phyloP scores from a whole-genome alignment of 2,888 invertebrate species.

The Ennomos fuscantarius region DNA sequence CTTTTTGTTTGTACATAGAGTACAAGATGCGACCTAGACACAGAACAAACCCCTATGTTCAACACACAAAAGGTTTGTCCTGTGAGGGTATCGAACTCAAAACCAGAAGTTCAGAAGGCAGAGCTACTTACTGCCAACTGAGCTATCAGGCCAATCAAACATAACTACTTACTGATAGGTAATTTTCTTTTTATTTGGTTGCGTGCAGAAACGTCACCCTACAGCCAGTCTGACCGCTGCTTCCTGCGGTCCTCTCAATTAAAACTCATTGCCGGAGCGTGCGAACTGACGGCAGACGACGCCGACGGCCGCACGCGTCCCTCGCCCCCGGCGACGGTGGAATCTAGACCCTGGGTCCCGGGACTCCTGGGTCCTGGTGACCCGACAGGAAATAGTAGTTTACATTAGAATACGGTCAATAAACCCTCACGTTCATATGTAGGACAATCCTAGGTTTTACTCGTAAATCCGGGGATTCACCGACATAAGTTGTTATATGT shows the following conservation, averaged over 20 bases:
- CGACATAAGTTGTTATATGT: too few relatives aligned
- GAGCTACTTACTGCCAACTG: too few relatives aligned
- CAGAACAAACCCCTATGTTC: too few relatives aligned
- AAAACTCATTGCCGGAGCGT: conserved; percentile 82
- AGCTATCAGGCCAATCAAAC: too few relatives aligned
- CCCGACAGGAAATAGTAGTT: conserved; percentile 74
- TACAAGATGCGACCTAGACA: too few relatives aligned
- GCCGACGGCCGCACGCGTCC: conserved; percentile 5
- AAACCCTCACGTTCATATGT: not conserved
- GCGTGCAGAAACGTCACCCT: conserved; percentile 64
- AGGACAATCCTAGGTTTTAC: not conserved
- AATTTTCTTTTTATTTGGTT: conserved; percentile 15
- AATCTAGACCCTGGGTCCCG: conserved; percentile 13
- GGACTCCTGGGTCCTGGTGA: conserved; percentile 36
- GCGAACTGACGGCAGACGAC: conserved; percentile 64
- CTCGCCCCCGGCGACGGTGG: conserved; percentile 39
- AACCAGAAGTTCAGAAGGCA: too few relatives aligned
- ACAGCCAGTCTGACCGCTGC: conserved; percentile 65
- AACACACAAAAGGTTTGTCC: too few relatives aligned
- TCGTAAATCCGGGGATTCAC: too few relatives aligned
- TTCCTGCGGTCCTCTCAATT: conserved; percentile 79
- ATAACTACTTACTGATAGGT: too few relatives aligned
- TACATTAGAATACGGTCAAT: conserved; percentile 44
- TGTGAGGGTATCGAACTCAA: too few relatives aligned
- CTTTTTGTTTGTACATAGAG: too few relatives aligned